A percentile compares a stretch with the other conserved stretches of the same genome.
These are phyloP conservation scores for Pteronotus mesoamericanus DNA, from an alignment of 2,797 vertebrate species.

Conservation along the genomic window DNA sequence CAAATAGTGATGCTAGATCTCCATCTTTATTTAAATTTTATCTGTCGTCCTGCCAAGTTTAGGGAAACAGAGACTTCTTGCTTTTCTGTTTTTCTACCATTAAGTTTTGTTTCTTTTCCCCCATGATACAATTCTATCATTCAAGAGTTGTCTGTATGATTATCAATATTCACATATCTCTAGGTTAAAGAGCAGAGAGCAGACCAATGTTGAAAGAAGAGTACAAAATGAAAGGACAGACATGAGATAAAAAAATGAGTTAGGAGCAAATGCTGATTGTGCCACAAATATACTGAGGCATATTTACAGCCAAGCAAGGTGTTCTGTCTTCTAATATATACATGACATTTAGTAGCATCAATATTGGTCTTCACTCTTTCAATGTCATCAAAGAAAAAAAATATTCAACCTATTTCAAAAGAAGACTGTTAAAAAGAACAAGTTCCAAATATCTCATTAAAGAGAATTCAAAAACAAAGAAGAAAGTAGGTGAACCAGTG, in stretches of 20 bases:
- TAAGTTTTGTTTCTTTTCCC: neutral
- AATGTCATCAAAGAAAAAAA: neutral
- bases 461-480: neutral
- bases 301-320: neutral
- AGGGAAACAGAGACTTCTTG: neutral
- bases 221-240: neutral
- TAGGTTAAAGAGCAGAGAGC: neutral
- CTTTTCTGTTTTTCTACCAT: neutral
- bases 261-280: neutral
- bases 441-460: neutral
- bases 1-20: neutral
- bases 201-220: neutral
- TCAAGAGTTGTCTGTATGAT: neutral
- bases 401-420: constrained; percentile 8
- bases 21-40: neutral
- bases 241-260: neutral
- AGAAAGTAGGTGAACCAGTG: neutral
- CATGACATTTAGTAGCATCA: neutral
- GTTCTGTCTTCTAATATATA: neutral
- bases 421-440: neutral
- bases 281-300: neutral
- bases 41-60: neutral
- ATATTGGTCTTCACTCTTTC: neutral
- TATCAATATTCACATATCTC: neutral
- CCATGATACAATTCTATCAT: neutral